phyloP scores from a whole-genome alignment of 2,113 vertebrate genomes.

The Pycnonotus jocosus region DNA sequence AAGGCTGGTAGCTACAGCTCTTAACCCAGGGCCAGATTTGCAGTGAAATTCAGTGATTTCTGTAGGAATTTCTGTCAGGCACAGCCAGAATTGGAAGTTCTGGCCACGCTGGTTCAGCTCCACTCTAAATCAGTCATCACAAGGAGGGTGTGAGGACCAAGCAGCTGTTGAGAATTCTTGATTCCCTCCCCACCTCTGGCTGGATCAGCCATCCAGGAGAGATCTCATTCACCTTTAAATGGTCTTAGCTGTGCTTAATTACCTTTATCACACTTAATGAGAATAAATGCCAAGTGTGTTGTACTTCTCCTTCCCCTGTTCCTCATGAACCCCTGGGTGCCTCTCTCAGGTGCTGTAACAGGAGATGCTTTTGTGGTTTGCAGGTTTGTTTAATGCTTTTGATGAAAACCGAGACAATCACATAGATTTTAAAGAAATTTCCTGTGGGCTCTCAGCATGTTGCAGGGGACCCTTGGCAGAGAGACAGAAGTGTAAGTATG shows the following conservation, averaged over 20 bases:
- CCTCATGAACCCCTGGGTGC: neutral
- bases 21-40: neutral
- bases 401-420: constrained; percentile 99
- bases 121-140: neutral
- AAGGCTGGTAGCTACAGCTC: neutral
- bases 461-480: constrained; percentile 95
- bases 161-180: neutral
- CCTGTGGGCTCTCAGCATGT: constrained; percentile 95
- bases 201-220: neutral
- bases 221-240: neutral
- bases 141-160: neutral
- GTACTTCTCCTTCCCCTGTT: neutral
- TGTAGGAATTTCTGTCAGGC: neutral
- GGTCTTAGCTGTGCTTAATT: neutral
- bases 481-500: constrained; percentile 94
- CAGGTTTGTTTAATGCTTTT: constrained; percentile 98
- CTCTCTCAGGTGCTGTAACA: constrained; percentile 24
- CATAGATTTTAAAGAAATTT: constrained; percentile 99
- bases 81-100: neutral
- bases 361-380: constrained; percentile 45
- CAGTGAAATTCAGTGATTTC: neutral
- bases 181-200: neutral
- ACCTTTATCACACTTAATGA: neutral
- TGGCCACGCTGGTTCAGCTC: neutral
- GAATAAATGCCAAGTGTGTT: neutral